Base-by-base conservation (phyloP, 2,113 vertebrate species). In the Antennarius striatus region DNA sequence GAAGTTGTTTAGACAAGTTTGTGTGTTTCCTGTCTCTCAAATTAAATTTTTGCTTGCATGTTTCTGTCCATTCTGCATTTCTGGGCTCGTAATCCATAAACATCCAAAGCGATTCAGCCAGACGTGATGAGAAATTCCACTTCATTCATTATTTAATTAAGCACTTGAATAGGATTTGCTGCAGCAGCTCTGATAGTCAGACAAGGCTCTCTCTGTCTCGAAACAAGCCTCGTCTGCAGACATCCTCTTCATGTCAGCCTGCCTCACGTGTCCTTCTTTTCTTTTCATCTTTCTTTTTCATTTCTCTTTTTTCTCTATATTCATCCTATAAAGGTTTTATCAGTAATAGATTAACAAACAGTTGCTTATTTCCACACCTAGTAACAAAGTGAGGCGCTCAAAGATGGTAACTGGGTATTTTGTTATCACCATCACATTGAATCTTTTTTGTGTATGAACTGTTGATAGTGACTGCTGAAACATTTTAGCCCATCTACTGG, bases 61-160 rank as follows among this genome's bases (percentile, higher is more conserved):
- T 75, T 22, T 73, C 63, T 46, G 56, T 76, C 39, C 55, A 10
- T 65, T 43, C 65, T 53, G 77, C 22, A 61, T 79, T 71, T 70
- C 71, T 79, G 58, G 54, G 52, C 63, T 72, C 57, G 36, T 56
- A 63, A 32, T 58, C 71, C 68, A 67, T 73, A 71, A 83, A 84
- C 61, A 69, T 39, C 50, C 67, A 73, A 45, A 52, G 46, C 71
- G 43, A 46, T 49, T 46, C 59, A 55, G 56, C 49, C 69, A 83
- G 86, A 80, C 86, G 49, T 54, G 81, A 83, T 60, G 81, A 75
- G 74, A 76, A 83, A 82, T 77, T 87, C 82, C 81, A 71, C 49
- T 77, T 84, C 63, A 48, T 56, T 63, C 57, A 22, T 88, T 63
- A 80, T 87, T 81, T 69, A 80, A 88, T 86, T 80, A 88, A 83